A percentile compares a stretch with the other conserved stretches of the same genome.
phyloP scores from a whole-genome alignment of 2,113 vertebrate species.

The Meles meles region DNA sequence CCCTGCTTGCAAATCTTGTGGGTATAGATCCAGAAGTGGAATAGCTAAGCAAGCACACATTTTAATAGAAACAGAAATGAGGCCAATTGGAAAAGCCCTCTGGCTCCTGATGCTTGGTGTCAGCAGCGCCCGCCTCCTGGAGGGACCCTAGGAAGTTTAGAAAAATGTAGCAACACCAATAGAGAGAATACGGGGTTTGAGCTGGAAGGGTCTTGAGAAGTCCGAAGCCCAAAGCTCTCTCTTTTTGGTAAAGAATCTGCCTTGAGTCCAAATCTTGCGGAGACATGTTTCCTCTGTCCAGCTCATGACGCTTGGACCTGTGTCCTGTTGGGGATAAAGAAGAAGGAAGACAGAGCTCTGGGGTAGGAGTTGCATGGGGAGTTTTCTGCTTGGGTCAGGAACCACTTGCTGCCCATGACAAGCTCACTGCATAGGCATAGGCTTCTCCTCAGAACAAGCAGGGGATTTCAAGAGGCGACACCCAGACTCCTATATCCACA shows the following conservation, averaged over 20 bases:
- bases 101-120: neutral
- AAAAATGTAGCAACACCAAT: neutral
- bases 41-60: neutral
- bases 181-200: neutral
- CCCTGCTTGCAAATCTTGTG: neutral
- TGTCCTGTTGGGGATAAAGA: neutral
- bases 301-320: neutral
- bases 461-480: neutral
- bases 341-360: neutral
- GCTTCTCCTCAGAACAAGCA: neutral
- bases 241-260: neutral
- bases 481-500: neutral
- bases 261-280: neutral
- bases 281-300: neutral
- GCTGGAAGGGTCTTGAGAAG: neutral
- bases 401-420: no score
- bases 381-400: neutral
- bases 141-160: neutral
- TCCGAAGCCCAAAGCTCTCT: neutral
- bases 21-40: neutral
- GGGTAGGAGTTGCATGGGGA: neutral
- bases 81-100: neutral
- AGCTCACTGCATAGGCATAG: accelerated
- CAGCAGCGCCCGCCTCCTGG: neutral
- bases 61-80: slow-evolving; percentile 32